Conservation (phyloP, 35 echinoderm and acorn worm species). For the Ophiothrix spiculata region DNA sequence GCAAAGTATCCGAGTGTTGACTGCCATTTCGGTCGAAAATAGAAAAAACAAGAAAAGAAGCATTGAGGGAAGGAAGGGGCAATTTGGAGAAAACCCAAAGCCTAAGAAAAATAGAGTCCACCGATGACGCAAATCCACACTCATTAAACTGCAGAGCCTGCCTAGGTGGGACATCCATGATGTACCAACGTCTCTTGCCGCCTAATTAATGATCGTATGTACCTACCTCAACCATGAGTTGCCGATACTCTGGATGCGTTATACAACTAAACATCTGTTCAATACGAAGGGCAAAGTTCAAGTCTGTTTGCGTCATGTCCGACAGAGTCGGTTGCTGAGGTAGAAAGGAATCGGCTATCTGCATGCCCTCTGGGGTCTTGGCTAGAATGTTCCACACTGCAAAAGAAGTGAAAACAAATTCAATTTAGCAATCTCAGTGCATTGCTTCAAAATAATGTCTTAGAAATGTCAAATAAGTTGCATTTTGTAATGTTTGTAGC, state of each 20-base stretch:
- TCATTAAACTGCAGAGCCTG: too few species aligned
- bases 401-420: background rate
- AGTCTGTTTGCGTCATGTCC: conserved; percentile 93
- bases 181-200: too few species aligned
- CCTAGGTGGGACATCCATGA: too few species aligned
- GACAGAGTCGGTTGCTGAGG: conserved; percentile 96
- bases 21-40: too few species aligned
- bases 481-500: too few species aligned
- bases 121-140: too few species aligned
- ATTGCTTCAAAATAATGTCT: background rate
- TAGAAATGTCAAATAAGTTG: background rate
- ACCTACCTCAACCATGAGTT: conserved; percentile 92
- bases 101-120: too few species aligned
- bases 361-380: conserved; percentile 63
- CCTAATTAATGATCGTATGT: too few species aligned
- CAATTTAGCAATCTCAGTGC: background rate
- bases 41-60: too few species aligned
- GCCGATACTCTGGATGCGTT: conserved; percentile 85
- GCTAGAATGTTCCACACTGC: conserved; percentile 86
- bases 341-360: conserved; percentile 78
- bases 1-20: too few species aligned
- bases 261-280: conserved; percentile 93
- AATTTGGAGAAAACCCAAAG: too few species aligned
- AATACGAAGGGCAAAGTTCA: conserved; percentile 95
- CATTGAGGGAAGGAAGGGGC: too few species aligned